A percentile compares a stretch with the other conserved stretches of the same genome.
phyloP scores from a whole-genome alignment of 2,797 vertebrate species.

The Hydrolagus colliei region DNA sequence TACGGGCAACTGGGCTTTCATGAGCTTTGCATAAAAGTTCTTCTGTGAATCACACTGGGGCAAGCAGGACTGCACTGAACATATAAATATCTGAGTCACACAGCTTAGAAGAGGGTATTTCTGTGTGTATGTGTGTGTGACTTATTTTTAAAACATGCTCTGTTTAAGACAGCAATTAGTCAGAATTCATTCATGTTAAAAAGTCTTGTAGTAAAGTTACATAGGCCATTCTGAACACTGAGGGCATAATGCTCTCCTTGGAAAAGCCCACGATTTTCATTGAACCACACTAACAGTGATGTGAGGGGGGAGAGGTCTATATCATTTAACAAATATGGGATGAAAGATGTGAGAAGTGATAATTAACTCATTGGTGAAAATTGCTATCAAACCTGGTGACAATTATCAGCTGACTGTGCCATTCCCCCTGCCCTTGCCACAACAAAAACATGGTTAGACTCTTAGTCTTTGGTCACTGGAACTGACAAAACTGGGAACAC shows the following conservation, averaged over 20 bases:
- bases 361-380: too few relatives aligned
- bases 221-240: neutral
- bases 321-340: neutral
- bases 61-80: conserved; percentile 48
- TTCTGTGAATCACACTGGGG: conserved; percentile 60
- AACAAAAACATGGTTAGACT: too few relatives aligned
- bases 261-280: too few relatives aligned
- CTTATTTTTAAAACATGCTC: neutral
- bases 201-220: neutral
- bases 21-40: conserved; percentile 72
- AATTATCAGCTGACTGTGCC: too few relatives aligned
- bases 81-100: conserved; percentile 26
- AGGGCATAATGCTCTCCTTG: neutral
- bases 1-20: conserved; percentile 71
- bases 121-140: too few relatives aligned
- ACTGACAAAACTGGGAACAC: too few relatives aligned
- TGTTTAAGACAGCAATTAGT: neutral
- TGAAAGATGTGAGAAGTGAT: neutral
- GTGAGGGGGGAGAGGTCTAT: too few relatives aligned
- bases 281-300: too few relatives aligned
- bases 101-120: neutral
- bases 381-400: too few relatives aligned
- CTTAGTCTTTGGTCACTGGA: too few relatives aligned
- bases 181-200: neutral
- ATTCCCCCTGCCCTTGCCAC: too few relatives aligned